Evolutionary conservation across 64 coral and sea anemone genomes (phyloP), one percentile per base, ranked within the genome.

Genomic region (Dendronephthya gigantea): DNA sequence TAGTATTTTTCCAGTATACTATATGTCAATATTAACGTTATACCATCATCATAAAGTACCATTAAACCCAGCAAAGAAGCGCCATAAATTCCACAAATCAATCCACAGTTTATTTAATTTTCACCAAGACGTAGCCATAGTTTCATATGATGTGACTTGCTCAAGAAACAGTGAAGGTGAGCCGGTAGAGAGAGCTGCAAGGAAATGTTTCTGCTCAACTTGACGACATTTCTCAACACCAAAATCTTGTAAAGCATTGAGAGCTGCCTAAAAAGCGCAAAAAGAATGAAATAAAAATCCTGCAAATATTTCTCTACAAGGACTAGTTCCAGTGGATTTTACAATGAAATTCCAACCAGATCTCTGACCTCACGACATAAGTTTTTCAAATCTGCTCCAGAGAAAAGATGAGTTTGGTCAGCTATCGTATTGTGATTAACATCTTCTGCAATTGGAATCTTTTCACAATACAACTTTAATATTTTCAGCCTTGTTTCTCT

Each of bases 361-460:
- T 2, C 7, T 50, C 88, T 90, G 84, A 98, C 95, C 95, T 98
- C 95, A 84, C 95, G 47, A 43, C 90, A 98, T 40, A 98, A 83
- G 83, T 98, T 98, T 65, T 98, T 92, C 27, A 98, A 43, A 66
- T 98, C 95, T 23, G 95, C 95, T 2, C 95, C 95, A 48, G 95
- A 93, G 87, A 90, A 98, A 82, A 91, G 29, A 31, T 93, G 89
- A 2, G 95, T 92, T 19, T 83, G 75, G 19, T 90, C 87, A 36
- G 89, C 92, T 55, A 92, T 68, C 32, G 62, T 50, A 28, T 86
- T 82, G 1, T 91, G 58, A 85, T 91, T 83, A 9, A 98, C 95
- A 55, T 98, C 95, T 1, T 85, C 43, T 22, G 84, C 86, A 8
- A 93, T 31, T 39, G 95, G 95, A 93, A 87, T 91, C 27, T 88